A percentile compares a stretch with the other conserved stretches of the same genome.
Conservation (phyloP, 2,888 invertebrate genomes). For the Brenthis daphne region DNA sequence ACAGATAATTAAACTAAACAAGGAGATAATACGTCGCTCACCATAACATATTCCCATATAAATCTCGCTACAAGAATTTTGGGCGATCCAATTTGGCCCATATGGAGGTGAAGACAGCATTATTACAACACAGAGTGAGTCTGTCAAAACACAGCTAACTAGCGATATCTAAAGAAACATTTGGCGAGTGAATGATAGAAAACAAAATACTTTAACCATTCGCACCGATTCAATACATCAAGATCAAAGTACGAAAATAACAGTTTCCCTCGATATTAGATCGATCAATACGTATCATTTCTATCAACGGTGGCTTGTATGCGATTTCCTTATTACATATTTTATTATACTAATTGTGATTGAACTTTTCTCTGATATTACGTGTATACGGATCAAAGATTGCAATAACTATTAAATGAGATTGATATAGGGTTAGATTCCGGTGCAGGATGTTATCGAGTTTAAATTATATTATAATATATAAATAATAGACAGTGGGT, state of each 20-base stretch:
- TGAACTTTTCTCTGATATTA: conserved; percentile 45
- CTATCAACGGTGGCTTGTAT: conserved; percentile 7
- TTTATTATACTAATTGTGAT: conserved; percentile 64
- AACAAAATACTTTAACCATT: conserved; percentile 76
- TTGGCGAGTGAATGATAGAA: conserved; percentile 76
- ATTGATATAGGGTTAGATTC: neutral
- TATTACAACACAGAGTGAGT: conserved; percentile 70
- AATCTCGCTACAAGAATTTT: conserved; percentile 33
- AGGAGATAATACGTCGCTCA: neutral
- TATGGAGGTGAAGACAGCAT: conserved; percentile 66
- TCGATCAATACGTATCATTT: conserved; percentile 39
- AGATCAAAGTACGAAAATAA: conserved; percentile 61
- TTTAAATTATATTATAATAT: too few species aligned
- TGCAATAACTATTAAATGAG: conserved; percentile 13
- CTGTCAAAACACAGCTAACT: conserved; percentile 79
- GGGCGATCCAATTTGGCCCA: conserved; percentile 49
- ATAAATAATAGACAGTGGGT: too few species aligned
- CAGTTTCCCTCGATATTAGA: conserved; percentile 12
- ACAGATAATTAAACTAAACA: too few species aligned
- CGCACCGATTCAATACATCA: conserved; percentile 70
- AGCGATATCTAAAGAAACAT: conserved; percentile 69
- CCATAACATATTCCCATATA: conserved; percentile 36
- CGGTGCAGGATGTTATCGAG: too few species aligned
- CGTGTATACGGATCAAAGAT: conserved; percentile 32
- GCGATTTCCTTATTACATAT: conserved; percentile 54